Conservation (phyloP, 2,888 invertebrate species). For the Margaritifera margaritifera region DNA sequence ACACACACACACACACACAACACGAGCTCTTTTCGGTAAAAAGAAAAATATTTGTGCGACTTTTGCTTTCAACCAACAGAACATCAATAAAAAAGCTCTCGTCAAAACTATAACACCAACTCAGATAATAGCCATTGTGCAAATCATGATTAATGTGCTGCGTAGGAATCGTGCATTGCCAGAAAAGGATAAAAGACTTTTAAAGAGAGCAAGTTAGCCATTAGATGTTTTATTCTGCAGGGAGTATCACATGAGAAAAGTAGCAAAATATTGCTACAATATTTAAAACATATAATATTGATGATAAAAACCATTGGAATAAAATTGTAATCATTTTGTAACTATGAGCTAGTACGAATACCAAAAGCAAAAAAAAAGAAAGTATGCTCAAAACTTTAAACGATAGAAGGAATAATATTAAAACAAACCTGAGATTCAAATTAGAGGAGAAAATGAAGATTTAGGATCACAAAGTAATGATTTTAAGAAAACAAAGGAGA, state of each 20-base stretch:
- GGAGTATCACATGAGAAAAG: conserved; percentile 12
- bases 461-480: too few species aligned
- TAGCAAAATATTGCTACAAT: conserved; percentile 14
- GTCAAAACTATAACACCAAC: conserved; percentile 15
- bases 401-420: too few species aligned
- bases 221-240: conserved; percentile 16
- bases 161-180: conserved; percentile 13
- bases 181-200: conserved; percentile 13
- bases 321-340: too few species aligned
- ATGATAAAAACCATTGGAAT: conserved; percentile 17
- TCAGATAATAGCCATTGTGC: conserved; percentile 20
- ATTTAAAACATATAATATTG: conserved; percentile 17
- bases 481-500: too few species aligned
- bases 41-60: conserved; percentile 21
- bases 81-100: conserved; percentile 23
- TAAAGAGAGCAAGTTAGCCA: conserved; percentile 14
- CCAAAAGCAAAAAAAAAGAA: conserved; percentile 22
- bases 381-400: conserved; percentile 9
- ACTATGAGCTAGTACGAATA: conserved; percentile 17
- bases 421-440: too few species aligned
- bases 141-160: conserved; percentile 20
- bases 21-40: conserved; percentile 19
- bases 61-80: conserved; percentile 18
- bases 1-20: too few species aligned
- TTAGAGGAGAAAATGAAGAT: too few species aligned